Base-by-base conservation (phyloP, 2,113 vertebrate species). In the Rhinopomastus cyanomelas region DNA sequence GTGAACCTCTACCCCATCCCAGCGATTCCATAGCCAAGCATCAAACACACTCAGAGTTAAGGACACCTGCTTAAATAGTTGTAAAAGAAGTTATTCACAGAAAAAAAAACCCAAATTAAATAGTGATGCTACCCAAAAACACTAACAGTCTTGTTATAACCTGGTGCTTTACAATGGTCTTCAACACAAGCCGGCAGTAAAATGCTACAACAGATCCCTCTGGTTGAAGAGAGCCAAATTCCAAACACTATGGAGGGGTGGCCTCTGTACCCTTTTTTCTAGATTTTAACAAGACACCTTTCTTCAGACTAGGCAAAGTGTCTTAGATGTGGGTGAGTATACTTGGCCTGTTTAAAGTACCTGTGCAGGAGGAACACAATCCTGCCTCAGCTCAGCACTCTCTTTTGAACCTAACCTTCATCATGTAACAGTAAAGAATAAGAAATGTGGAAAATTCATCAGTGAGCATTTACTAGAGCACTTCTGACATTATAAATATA, bases 351-450 rank as follows among this genome's bases (percentile, higher is more conserved):
- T 32, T 78, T 32, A 13, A 51, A 77, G 60, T 3, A 4, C 2
- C 1, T 1, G 11, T 36, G n/a, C 65, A 22, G 0, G 8, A 65
- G 29, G 68, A n/a, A 2, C 48, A 6, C 15, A 55, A 52, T 4
- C 61, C 69, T 72, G 44, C 51, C 46, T 64, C 12, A 66, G 73
- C 72, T 49, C 2, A 59, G 62, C 5, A 3, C 42, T 8, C 18
- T 64, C 65, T 65, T 77, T 39, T 39, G 62, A 76, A 75, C 6
- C 36, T 53, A 65, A 39, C 27, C 32, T 22, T 2, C 59, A 36
- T 22, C 60, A 17, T 4, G 69, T 29, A 30, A 37, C 12, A 10
- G 21, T 26, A 4, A 2, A 26, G 14, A 29, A 19, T 36, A 29
- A 5, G 21, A 46, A 16, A 4, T 8, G 6, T 21, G n/a, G 12